Percentiles rank a stretch among this genome's conserved stretches.
Evolutionary conservation across 1,140 invertebrate species (phyloP).

Genomic region (Mamestra configurata): DNA sequence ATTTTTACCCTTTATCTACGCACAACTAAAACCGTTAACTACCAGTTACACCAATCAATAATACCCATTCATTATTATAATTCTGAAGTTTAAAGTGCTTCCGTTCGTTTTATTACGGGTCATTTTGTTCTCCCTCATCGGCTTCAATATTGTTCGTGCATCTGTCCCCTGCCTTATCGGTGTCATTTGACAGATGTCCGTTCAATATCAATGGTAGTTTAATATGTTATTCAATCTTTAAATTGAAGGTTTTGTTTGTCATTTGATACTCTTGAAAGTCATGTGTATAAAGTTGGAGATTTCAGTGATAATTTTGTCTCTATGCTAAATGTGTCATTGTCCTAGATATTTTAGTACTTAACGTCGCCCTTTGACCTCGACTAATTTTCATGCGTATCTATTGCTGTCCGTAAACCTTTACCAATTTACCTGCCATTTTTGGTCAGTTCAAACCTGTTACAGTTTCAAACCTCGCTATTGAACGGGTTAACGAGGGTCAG

Average conservation of each 20-base stretch:
- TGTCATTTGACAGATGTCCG: slow-evolving; percentile 72
- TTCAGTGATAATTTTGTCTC: too few relatives aligned
- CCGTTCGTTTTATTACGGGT: slow-evolving; percentile 53
- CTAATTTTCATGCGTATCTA: neutral
- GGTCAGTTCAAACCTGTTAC: neutral
- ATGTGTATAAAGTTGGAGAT: neutral
- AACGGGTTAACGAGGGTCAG: neutral
- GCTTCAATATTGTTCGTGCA: slow-evolving; percentile 64
- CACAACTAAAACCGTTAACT: slow-evolving; percentile 26
- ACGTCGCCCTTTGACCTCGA: neutral
- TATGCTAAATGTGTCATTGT: slow-evolving; percentile 10
- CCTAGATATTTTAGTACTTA: neutral
- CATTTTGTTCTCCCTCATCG: slow-evolving; percentile 48
- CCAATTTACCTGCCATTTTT: neutral
- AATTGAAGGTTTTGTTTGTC: slow-evolving; percentile 56
- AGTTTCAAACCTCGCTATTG: neutral
- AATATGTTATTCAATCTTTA: slow-evolving; percentile 67
- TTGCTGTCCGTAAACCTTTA: neutral
- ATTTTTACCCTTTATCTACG: neutral
- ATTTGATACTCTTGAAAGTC: slow-evolving; percentile 30
- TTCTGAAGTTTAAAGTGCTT: slow-evolving; percentile 53
- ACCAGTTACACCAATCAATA: slow-evolving; percentile 22
- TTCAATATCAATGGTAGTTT: slow-evolving; percentile 60
- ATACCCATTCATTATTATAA: slow-evolving; percentile 43
- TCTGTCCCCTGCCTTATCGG: slow-evolving; percentile 68